Conservation (phyloP, 2,797 vertebrate genomes). For the Pseudocheirus occidentalis region DNA sequence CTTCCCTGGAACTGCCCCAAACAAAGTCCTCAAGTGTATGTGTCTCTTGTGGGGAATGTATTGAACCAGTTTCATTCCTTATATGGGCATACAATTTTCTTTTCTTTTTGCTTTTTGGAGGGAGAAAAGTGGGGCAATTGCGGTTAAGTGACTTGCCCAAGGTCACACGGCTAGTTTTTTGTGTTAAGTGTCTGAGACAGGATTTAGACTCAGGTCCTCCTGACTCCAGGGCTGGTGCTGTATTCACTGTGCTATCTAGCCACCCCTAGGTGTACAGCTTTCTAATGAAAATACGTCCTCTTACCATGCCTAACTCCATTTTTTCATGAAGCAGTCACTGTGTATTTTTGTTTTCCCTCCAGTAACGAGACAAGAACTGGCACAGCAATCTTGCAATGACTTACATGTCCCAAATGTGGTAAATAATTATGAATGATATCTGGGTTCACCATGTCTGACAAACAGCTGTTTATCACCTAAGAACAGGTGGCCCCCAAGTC, state of each 20-base stretch:
- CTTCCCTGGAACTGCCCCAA: background rate
- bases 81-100: background rate
- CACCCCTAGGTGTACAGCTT: background rate
- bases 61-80: background rate
- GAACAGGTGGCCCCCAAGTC: background rate
- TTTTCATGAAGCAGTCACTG: background rate
- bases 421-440: background rate
- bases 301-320: background rate
- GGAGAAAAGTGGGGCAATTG: no score
- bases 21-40: background rate
- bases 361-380: background rate
- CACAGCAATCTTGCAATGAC: background rate
- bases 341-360: background rate
- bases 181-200: no score
- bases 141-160: no score
- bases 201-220: no score
- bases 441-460: background rate
- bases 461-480: background rate
- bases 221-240: no score
- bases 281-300: background rate
- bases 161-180: no score
- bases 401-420: background rate
- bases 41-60: background rate
- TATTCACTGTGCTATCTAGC: no score
- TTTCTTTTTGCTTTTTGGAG: no score